phyloP scores from a whole-genome alignment of 2,888 invertebrate genomes.

The Hoplodrina blanda region DNA sequence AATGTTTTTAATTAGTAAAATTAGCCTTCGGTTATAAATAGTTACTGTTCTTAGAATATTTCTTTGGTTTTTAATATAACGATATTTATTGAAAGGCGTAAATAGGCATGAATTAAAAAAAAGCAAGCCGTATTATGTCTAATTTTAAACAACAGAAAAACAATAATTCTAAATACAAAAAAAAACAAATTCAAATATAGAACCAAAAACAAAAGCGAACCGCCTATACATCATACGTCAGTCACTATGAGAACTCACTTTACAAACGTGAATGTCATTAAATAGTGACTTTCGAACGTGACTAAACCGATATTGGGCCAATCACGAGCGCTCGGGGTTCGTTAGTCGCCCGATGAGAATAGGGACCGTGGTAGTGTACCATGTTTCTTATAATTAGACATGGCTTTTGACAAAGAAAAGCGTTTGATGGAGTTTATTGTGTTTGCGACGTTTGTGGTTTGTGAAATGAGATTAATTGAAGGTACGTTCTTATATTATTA shows the following conservation, averaged over 20 bases:
- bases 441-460: constrained; percentile 25
- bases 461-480: background rate
- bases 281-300: constrained; percentile 73
- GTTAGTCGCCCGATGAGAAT: constrained; percentile 70
- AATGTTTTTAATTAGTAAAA: too few species aligned
- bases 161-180: background rate
- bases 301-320: constrained; percentile 80
- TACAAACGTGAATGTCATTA: constrained; percentile 74
- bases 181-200: constrained; percentile 5
- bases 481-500: too few species aligned
- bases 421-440: constrained; percentile 40
- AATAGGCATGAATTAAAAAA: too few species aligned
- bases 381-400: constrained; percentile 64
- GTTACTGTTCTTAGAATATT: too few species aligned
- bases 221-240: constrained; percentile 55
- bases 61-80: too few species aligned
- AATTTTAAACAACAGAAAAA: background rate
- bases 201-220: constrained; percentile 24
- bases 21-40: too few species aligned
- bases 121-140: too few species aligned
- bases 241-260: constrained; percentile 61
- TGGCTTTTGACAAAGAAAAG: constrained; percentile 54
- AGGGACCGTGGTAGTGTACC: constrained; percentile 64
- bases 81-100: too few species aligned
- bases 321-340: constrained; percentile 71